phyloP scores from a whole-genome alignment of 2,888 invertebrate genomes.

The Altica lythri region DNA sequence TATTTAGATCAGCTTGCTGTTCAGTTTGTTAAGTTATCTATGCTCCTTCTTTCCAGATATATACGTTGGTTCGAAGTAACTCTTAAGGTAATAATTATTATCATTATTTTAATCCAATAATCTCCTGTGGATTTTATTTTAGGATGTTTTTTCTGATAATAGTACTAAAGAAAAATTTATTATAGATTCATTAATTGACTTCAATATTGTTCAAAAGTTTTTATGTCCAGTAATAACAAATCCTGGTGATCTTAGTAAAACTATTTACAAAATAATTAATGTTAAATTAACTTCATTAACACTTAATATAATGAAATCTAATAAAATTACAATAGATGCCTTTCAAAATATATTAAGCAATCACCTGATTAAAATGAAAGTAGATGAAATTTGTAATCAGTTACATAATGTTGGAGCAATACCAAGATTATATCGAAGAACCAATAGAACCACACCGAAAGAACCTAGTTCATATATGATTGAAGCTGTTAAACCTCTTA shows the following conservation, averaged over 20 bases:
- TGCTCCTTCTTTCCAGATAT: conserved; percentile 83
- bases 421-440: conserved; percentile 89
- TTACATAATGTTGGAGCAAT: conserved; percentile 88
- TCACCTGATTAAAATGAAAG: conserved; percentile 46
- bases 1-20: conserved; percentile 78
- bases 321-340: conserved; percentile 39
- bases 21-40: conserved; percentile 86
- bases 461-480: conserved; percentile 76
- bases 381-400: conserved; percentile 61
- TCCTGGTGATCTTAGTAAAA: conserved; percentile 36
- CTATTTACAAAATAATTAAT: conserved; percentile 47
- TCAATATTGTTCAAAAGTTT: conserved; percentile 41
- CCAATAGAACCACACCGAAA: conserved; percentile 84
- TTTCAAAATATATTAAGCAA: conserved; percentile 41
- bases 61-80: conserved; percentile 67
- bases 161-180: conserved; percentile 44
- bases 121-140: conserved; percentile 24
- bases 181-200: conserved; percentile 47
- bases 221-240: conserved; percentile 34
- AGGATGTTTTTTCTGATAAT: conserved; percentile 27
- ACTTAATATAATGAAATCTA: conserved; percentile 43
- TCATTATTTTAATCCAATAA: too few relatives aligned
- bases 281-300: conserved; percentile 41
- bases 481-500: conserved; percentile 58
- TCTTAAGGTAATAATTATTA: conserved; percentile 38